phyloP scores from a whole-genome alignment of 1,140 invertebrate species.

The Panagrolaimus sp. region DNA sequence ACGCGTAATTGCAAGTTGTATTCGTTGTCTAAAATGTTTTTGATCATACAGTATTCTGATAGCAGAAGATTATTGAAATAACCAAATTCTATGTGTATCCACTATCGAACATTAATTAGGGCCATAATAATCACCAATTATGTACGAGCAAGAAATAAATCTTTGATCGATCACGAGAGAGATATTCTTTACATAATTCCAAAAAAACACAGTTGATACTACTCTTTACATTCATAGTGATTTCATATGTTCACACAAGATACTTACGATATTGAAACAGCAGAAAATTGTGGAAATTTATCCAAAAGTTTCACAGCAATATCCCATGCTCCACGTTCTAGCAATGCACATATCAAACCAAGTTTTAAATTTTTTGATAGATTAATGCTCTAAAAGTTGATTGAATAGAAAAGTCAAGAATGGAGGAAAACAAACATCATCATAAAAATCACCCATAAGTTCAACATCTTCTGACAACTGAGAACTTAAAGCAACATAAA shows the following conservation, averaged over 20 bases:
- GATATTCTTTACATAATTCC: too few relatives aligned
- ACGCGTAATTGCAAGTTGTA: too few relatives aligned
- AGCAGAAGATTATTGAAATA: too few relatives aligned
- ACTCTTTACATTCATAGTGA: too few relatives aligned
- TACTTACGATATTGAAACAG: neutral
- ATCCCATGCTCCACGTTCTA: conserved; percentile 61
- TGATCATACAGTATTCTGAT: too few relatives aligned
- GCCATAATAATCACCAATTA: neutral
- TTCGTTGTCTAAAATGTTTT: too few relatives aligned
- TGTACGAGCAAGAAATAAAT: too few relatives aligned
- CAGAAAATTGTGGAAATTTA: neutral
- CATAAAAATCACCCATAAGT: conserved; percentile 29
- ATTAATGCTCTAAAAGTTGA: conserved; percentile 63
- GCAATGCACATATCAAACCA: conserved; percentile 76
- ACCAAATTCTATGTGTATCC: too few relatives aligned
- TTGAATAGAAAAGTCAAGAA: neutral
- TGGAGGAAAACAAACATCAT: conserved; percentile 26
- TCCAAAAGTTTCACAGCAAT: conserved; percentile 1
- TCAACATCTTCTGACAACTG: conserved; percentile 38
- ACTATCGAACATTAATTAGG: too few relatives aligned
- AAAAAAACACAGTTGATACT: too few relatives aligned
- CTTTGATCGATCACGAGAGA: too few relatives aligned
- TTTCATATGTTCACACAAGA: too few relatives aligned
- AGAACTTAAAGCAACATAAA: conserved; percentile 25
- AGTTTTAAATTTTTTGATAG: conserved; percentile 77